phyloP scores from a whole-genome alignment of 2,113 vertebrate species.

The Zosterops japonicus region DNA sequence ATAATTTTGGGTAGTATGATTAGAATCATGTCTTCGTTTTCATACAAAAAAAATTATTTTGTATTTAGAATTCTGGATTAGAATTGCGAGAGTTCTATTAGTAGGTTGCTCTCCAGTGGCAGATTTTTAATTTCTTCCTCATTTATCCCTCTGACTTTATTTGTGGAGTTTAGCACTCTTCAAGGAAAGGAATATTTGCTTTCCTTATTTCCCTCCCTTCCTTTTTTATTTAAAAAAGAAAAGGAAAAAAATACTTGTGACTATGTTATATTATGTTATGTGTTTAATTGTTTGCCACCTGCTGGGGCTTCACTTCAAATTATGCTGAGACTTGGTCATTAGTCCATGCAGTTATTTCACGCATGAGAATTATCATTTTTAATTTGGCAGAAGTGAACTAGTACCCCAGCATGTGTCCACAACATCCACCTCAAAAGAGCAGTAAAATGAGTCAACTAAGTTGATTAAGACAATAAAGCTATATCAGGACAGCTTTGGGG shows the following conservation, averaged over 20 bases:
- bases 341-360: slow-evolving; percentile 80
- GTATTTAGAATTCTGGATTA: not conserved
- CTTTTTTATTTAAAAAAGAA: not conserved
- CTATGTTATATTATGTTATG: slow-evolving; percentile 52
- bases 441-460: slow-evolving; percentile 78
- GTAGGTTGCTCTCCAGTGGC: not conserved
- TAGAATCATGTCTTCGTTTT: not conserved
- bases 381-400: slow-evolving; percentile 80
- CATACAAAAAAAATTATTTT: not conserved
- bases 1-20: not conserved
- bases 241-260: not conserved
- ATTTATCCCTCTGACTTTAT: not conserved
- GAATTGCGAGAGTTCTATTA: not conserved
- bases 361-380: slow-evolving; percentile 83
- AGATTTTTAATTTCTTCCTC: not conserved
- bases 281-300: slow-evolving; percentile 76
- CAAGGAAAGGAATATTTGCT: not conserved
- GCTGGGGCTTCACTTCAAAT: slow-evolving; percentile 71
- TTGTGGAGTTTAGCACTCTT: not conserved
- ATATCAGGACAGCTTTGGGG: slow-evolving; percentile 74
- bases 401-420: slow-evolving; percentile 77
- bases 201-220: not conserved
- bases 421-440: slow-evolving; percentile 74
- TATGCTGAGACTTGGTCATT: slow-evolving; percentile 80
- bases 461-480: slow-evolving; percentile 85